Conservation (phyloP, 1,140 invertebrate genomes). For the Mycetomoellerius zeteki region DNA sequence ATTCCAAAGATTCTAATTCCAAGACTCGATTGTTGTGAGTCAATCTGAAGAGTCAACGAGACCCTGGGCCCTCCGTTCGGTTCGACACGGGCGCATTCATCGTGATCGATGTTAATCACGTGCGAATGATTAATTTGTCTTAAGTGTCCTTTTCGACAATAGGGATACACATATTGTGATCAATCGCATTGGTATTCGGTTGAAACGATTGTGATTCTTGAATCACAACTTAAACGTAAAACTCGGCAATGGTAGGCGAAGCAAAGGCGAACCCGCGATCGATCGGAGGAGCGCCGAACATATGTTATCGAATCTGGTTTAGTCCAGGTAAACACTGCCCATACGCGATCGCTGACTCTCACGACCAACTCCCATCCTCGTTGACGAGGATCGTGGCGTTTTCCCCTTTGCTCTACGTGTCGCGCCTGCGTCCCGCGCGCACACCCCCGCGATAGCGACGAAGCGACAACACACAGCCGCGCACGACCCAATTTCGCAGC, state of each 20-base stretch:
- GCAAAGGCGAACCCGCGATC: not conserved
- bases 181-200: not conserved
- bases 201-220: slow-evolving; percentile 13
- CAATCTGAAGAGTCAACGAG: slow-evolving; percentile 48
- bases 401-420: slow-evolving; percentile 65
- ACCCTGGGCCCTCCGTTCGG: slow-evolving; percentile 30
- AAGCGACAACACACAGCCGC: slow-evolving; percentile 60
- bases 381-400: slow-evolving; percentile 47
- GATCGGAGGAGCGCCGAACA: slow-evolving; percentile 29
- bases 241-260: not conserved
- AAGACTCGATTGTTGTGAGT: slow-evolving; percentile 17
- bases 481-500: slow-evolving; percentile 70
- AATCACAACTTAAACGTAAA: not conserved
- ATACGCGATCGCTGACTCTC: slow-evolving; percentile 40
- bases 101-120: not conserved
- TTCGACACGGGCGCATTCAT: slow-evolving; percentile 3
- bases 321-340: not conserved
- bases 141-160: slow-evolving; percentile 2
- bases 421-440: slow-evolving; percentile 28
- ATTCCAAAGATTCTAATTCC: slow-evolving; percentile 36
- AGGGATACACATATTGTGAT: not conserved
- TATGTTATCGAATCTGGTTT: slow-evolving; percentile 25
- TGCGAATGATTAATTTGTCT: slow-evolving; percentile 5
- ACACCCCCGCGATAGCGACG: slow-evolving; percentile 55
- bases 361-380: slow-evolving; percentile 2